These are phyloP conservation scores for Semotilus atromaculatus DNA, from an alignment of 2,797 vertebrate genomes.

Conservation along the genomic window DNA sequence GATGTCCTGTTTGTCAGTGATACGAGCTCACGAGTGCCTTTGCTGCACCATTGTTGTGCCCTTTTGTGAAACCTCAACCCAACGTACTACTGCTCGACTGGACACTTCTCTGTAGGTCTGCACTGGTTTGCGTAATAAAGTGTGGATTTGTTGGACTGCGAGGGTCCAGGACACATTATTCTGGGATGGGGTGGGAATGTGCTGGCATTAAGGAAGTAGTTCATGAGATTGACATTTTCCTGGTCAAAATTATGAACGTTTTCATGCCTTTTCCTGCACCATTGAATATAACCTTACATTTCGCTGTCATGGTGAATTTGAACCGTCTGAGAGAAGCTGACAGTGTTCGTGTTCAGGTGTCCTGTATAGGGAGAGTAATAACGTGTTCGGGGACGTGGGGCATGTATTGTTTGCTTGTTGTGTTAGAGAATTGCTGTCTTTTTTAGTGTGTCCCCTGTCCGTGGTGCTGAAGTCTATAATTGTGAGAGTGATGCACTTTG, in stretches of 20 bases:
- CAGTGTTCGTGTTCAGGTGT: not conserved
- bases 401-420: not conserved
- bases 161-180: too few species aligned
- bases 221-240: not conserved
- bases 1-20: not conserved
- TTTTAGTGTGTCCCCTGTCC: not conserved
- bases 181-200: not conserved
- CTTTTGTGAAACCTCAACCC: not conserved
- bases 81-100: not conserved
- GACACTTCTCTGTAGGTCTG: not conserved
- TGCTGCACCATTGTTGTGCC: not conserved
- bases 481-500: not conserved
- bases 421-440: not conserved
- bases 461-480: conserved; percentile 14
- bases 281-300: not conserved
- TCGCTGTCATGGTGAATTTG: not conserved
- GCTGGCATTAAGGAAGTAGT: not conserved
- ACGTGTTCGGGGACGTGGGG: not conserved
- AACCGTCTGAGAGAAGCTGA: not conserved
- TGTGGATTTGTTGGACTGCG: not conserved
- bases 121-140: not conserved
- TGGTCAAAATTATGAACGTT: not conserved
- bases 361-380: not conserved
- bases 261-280: not conserved
- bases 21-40: not conserved